Base-by-base conservation (phyloP, 1,140 invertebrate species). In the Ceratina australensis region DNA sequence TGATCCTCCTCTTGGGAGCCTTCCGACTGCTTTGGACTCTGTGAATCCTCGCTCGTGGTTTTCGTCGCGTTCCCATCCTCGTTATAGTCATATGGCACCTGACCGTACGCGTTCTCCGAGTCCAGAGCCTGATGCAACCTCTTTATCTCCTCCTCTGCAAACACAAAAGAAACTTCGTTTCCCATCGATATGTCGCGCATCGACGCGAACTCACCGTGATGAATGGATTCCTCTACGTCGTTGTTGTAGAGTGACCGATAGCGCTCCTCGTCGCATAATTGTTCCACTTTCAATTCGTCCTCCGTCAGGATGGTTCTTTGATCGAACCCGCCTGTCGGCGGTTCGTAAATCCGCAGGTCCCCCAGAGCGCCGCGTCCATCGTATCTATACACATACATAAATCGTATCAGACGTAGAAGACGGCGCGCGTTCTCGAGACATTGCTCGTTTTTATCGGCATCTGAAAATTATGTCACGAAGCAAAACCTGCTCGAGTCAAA, bases 291-390 rank as follows among this genome's bases (percentile, higher is more conserved):
- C 80, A 94, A 93, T 92, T 98, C 97, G 59, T 95, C 95, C 80
- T 96, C 95, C 63, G 95, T 96, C 18, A 98, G 92, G 66, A 95
- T 94, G 61, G 94, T 93, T 26, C 94, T 93, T 75, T 93, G 93
- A 86, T 96, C 95, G 87, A 93, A 95, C 83, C 95, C 95, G 83
- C 96, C 95, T 2, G 95, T 91, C 50, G 95, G 95, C 52, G 96
- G 94, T 90, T 97, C 96, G 89, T 95, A 94, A 10, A 93, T 90
- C 63, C 93, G 92, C 82, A 98, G 93, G 90, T 98, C 97, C 83
- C 95, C 95, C 76, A 98, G 93, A 63, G 97, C 95, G 65, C 97
- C 97, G 77, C 98, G 94, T 74, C 97, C 97, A 94, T 99, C 98
- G 94, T 99, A 99, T 93, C 98, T 99, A 93, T 80, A 91, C 90